Evolutionary conservation across 2,797 vertebrate genomes (phyloP).

Genomic region (Petrocephalus sullivani): DNA sequence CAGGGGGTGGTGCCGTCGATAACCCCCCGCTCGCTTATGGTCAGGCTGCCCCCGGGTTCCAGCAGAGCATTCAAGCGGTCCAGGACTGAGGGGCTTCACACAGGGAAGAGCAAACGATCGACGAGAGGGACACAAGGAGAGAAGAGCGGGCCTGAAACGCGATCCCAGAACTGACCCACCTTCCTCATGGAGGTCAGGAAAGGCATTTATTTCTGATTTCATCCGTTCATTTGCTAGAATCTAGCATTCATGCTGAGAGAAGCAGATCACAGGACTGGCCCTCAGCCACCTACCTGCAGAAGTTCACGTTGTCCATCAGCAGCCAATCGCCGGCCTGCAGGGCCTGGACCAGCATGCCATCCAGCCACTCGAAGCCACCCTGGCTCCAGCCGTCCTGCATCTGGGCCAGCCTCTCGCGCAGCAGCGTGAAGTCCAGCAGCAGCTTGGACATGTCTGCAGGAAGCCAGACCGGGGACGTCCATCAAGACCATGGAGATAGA

Average conservation of each 20-base stretch:
- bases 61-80: slow-evolving; percentile 93
- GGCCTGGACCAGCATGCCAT: slow-evolving; percentile 87
- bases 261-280: not conserved
- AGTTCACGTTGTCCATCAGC: slow-evolving; percentile 98
- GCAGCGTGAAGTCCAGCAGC: slow-evolving; percentile 78
- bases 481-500: not conserved
- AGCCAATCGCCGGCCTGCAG: slow-evolving; percentile 91
- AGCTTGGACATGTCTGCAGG: slow-evolving; percentile 81
- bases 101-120: not conserved
- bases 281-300: slow-evolving; percentile 78
- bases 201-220: not conserved
- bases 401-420: slow-evolving; percentile 77
- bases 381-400: slow-evolving; percentile 69
- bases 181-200: not conserved
- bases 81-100: slow-evolving; percentile 82
- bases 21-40: slow-evolving; percentile 86
- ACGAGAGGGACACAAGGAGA: not conserved
- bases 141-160: not conserved
- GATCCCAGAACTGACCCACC: not conserved
- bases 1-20: slow-evolving; percentile 80
- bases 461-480: not conserved
- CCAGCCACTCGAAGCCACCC: slow-evolving; percentile 93
- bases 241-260: not conserved
- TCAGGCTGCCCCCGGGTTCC: slow-evolving; percentile 85
- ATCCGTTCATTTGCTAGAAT: not conserved